Percentiles rank a stretch among this genome's conserved stretches.
Evolutionary conservation across 2,888 invertebrate species (phyloP).

Genomic region (Doris montereyensis): DNA sequence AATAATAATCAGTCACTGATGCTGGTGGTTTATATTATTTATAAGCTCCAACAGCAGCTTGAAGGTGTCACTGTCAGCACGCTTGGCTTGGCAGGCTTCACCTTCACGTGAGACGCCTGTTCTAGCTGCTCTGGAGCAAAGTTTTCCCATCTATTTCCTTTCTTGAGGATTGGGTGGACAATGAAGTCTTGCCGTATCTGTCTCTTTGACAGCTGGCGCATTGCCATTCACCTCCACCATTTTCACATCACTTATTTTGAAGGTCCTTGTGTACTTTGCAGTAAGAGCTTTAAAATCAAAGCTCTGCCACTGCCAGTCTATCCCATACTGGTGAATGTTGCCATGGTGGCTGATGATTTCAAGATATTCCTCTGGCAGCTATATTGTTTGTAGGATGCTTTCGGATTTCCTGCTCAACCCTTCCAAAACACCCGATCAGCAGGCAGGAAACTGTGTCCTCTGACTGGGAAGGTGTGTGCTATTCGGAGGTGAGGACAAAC

Average conservation of each 20-base stretch:
- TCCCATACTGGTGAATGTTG: neutral
- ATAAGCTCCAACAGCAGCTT: too few species aligned
- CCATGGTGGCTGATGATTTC: neutral
- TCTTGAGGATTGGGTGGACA: neutral
- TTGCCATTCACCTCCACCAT: neutral
- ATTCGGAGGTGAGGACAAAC: neutral
- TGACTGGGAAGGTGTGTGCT: neutral
- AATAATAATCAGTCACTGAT: too few species aligned
- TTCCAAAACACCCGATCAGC: constrained; percentile 1
- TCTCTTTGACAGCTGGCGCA: neutral
- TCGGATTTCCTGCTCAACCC: neutral
- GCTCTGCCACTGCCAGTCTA: neutral
- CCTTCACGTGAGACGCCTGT: too few species aligned
- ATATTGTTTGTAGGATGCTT: neutral
- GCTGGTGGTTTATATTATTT: too few species aligned
- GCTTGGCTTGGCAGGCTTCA: too few species aligned
- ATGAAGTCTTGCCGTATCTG: neutral
- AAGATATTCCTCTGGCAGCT: neutral
- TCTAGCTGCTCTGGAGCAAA: neutral
- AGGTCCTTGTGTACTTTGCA: neutral
- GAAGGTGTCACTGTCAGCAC: too few species aligned
- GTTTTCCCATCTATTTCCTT: neutral
- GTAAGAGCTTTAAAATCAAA: neutral
- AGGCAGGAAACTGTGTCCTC: constrained; percentile 23
- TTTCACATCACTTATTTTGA: neutral